Evolutionary conservation across 2,888 invertebrate species (phyloP).

Genomic region (Lymantria monacha): DNA sequence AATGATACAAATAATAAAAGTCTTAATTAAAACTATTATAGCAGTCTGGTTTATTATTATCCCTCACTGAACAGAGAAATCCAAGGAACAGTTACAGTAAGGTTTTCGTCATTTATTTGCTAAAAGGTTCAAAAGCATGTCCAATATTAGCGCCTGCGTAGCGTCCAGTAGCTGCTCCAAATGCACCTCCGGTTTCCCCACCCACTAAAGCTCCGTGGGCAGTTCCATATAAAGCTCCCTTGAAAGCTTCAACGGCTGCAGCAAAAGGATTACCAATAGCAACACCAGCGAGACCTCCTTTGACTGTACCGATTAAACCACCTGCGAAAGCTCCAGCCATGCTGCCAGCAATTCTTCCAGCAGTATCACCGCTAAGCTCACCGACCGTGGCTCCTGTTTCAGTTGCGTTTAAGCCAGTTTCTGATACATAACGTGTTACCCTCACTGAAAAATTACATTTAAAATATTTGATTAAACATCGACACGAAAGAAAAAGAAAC

Average conservation of each 20-base stretch:
- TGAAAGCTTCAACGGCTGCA: not conserved
- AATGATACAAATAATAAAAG: no score
- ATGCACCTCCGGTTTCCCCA: not conserved
- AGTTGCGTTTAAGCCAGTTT: no score
- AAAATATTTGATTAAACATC: no score
- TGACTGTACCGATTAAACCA: not conserved
- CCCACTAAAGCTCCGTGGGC: not conserved
- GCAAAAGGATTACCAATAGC: not conserved
- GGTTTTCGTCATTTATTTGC: not conserved
- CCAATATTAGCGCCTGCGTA: not conserved
- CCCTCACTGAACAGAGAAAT: no score
- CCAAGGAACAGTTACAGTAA: no score
- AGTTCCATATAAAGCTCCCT: not conserved
- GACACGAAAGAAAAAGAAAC: no score
- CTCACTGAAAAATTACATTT: no score
- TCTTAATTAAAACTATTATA: no score
- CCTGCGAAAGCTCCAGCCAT: not conserved
- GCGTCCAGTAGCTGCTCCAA: not conserved
- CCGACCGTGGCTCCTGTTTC: no score
- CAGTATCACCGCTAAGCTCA: not conserved
- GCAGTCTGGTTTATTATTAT: no score
- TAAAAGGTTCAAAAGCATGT: not conserved
- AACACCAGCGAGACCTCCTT: not conserved
- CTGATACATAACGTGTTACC: no score
- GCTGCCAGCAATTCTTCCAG: not conserved